phyloP scores from a whole-genome alignment of 1,140 invertebrate genomes.

The Daktulosphaira vitifoliae region DNA sequence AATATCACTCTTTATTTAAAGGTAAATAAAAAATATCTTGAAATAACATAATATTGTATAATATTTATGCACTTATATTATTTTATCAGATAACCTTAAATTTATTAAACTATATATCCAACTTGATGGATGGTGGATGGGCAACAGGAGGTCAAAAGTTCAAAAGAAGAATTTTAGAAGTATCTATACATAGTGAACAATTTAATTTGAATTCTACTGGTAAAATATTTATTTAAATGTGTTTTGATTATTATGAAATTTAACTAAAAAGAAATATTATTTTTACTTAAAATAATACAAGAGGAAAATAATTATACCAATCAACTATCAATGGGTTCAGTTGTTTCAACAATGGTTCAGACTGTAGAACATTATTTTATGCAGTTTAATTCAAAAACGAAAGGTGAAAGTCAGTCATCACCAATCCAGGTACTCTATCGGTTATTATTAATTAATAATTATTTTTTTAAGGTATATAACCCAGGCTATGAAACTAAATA shows the following conservation, averaged over 20 bases:
- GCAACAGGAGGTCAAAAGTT: constrained; percentile 19
- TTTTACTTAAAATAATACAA: neutral
- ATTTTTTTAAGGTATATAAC: too few species aligned
- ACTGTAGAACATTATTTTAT: constrained; percentile 30
- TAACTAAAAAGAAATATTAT: neutral
- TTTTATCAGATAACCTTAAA: constrained; percentile 24
- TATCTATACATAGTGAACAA: constrained; percentile 14
- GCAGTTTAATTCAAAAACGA: constrained; percentile 20
- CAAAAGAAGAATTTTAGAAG: constrained; percentile 21
- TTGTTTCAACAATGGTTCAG: constrained; percentile 24
- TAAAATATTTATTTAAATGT: constrained; percentile 1
- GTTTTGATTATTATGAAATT: too few species aligned
- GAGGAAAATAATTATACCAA: neutral
- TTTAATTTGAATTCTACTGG: constrained; percentile 5
- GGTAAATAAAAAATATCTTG: neutral
- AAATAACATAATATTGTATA: neutral
- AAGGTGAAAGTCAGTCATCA: neutral
- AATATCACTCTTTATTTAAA: constrained; percentile 26
- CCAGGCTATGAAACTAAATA: too few species aligned
- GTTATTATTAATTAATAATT: too few species aligned
- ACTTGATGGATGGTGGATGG: constrained; percentile 31
- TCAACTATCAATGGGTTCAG: constrained; percentile 15
- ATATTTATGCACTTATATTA: neutral
- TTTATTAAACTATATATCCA: constrained; percentile 26
- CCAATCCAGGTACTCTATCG: constrained; percentile 13